Evolutionary conservation across 2,797 vertebrate genomes (phyloP), one percentile per base, ranked within the genome.

Genomic region (Pangasius krempfi): DNA sequence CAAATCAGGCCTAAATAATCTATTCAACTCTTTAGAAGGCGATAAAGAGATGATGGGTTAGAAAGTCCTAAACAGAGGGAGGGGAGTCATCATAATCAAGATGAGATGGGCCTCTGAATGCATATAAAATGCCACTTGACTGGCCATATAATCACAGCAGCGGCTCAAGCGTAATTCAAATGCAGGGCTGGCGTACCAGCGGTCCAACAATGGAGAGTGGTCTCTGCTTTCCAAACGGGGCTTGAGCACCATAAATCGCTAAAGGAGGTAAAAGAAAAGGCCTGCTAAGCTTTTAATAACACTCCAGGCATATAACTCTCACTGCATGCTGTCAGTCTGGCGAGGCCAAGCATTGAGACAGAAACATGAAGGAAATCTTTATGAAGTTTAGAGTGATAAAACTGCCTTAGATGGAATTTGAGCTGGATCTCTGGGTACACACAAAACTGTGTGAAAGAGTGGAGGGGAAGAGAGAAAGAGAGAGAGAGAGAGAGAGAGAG

Each of bases 61-160:
- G 91, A 92, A 89, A 90, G 89, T 86, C 80, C 84, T 89, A 89
- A 89, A 87, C 79, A 82, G 86, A 90, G 88, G 87, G 90, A 88
- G 76, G 88, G 84, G 87, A 88, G 88, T 89, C 88, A 90, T 91
- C 86, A 92, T 90, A 92, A 92, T 91, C 91, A 89, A 91, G 87
- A 90, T 88, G 90, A 93, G 88, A 92, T 90, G 87, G 88, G 85
- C 87, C 89, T 85, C 91, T 75, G 91, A 91, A 92, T 91, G 90
- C 91, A 91, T 91, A 91, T 92, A 92, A 92, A 93, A 90, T 86
- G 88, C 73, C 88, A 89, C 89, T 92, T 90, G 73, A 88, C 90
- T 89, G 84, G 88, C 91, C 88, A 86, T 90, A 89, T 91, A 90
- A 92, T 92, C 85, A 91, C 82, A 75, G 83, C 73, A 56, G 84